Evolutionary conservation across 1,140 invertebrate genomes (phyloP).

Genomic region (Linepithema humile): DNA sequence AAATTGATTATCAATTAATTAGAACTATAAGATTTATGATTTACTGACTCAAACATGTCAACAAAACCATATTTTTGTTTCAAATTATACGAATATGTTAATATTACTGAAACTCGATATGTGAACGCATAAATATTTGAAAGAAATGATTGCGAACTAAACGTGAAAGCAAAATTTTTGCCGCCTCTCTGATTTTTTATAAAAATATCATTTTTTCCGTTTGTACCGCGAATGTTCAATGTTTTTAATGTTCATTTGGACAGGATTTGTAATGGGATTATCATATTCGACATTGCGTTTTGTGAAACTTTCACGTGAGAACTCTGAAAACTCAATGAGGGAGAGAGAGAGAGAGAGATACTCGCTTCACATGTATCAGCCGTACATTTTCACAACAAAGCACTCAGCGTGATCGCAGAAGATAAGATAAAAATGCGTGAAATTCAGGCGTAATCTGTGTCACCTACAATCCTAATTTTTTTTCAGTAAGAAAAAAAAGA

Average conservation of each 20-base stretch:
- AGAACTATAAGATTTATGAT: too few relatives aligned
- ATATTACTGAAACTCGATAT: too few relatives aligned
- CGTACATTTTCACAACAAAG: constrained; percentile 4
- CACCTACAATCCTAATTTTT: constrained; percentile 30
- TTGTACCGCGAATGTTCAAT: neutral
- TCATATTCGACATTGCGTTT: constrained; percentile 2
- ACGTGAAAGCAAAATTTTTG: neutral
- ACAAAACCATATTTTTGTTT: too few relatives aligned
- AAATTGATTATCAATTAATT: too few relatives aligned
- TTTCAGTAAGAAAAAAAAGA: neutral
- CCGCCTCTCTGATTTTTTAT: neutral
- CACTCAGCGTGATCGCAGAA: neutral
- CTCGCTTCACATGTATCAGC: neutral
- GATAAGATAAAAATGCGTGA: neutral
- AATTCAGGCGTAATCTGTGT: constrained; percentile 38
- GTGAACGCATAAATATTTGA: too few relatives aligned
- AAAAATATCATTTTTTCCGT: neutral
- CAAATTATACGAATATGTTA: too few relatives aligned
- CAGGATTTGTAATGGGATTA: neutral
- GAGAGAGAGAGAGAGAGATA: too few relatives aligned
- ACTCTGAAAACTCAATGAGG: too few relatives aligned
- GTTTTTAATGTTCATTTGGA: constrained; percentile 24
- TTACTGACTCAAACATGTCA: too few relatives aligned
- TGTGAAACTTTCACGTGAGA: neutral
- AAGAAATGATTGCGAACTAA: too few relatives aligned